Conservation (phyloP, 2,888 invertebrate species). For the Agrilus cyanescens region DNA sequence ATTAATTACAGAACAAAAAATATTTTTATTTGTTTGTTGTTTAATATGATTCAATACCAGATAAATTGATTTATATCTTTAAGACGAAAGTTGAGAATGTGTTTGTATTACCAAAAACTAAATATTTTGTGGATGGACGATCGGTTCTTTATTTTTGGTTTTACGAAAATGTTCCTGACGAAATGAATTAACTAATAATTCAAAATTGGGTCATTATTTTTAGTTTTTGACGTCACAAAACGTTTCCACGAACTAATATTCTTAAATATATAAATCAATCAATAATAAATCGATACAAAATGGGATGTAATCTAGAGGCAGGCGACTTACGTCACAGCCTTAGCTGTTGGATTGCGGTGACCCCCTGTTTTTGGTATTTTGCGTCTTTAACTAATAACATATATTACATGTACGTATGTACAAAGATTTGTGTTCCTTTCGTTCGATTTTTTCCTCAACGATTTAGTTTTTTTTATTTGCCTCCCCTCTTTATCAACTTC, state of each 20-base stretch:
- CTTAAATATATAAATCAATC: too few relatives aligned
- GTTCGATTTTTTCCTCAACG: too few relatives aligned
- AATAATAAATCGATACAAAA: too few relatives aligned
- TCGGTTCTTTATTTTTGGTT: slow-evolving; percentile 5
- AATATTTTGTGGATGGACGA: background rate
- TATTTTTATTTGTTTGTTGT: too few relatives aligned
- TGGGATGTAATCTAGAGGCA: slow-evolving; percentile 19
- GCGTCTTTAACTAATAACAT: slow-evolving; percentile 1
- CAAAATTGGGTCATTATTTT: slow-evolving; percentile 3
- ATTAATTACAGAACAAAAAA: too few relatives aligned
- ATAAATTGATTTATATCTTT: slow-evolving; percentile 15
- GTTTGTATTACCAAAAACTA: background rate
- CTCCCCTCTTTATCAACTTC: background rate
- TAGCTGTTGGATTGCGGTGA: slow-evolving; percentile 21
- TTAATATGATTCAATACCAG: too few relatives aligned
- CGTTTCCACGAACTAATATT: background rate
- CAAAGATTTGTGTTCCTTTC: background rate
- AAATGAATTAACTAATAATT: too few relatives aligned
- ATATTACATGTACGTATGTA: background rate
- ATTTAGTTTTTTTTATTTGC: too few relatives aligned
- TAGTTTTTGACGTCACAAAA: slow-evolving; percentile 2
- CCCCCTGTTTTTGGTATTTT: slow-evolving; percentile 18
- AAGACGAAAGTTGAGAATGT: slow-evolving; percentile 3
- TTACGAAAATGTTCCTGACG: too few relatives aligned
- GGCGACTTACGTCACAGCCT: slow-evolving; percentile 22